Conservation (phyloP, 1,140 invertebrate species). For the Cephus cinctus region DNA sequence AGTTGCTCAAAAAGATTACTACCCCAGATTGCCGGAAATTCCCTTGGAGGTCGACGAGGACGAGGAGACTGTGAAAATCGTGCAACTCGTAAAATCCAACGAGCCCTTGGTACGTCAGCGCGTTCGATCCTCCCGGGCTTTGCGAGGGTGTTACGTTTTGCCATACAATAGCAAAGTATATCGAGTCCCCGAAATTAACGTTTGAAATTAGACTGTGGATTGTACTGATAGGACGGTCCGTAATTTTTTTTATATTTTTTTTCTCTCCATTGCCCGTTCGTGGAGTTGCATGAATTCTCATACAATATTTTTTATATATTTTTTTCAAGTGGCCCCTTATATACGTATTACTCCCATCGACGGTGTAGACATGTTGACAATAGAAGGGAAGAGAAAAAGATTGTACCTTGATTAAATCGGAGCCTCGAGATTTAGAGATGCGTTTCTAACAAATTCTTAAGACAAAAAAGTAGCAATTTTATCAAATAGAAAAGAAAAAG, state of each 20-base stretch:
- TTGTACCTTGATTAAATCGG: too few relatives aligned
- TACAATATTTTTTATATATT: too few relatives aligned
- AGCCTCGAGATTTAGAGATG: too few relatives aligned
- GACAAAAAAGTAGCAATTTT: too few relatives aligned
- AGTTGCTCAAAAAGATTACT: slow-evolving; percentile 93
- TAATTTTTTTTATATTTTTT: slow-evolving; percentile 22
- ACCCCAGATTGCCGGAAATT: slow-evolving; percentile 85
- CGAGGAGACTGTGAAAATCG: slow-evolving; percentile 95
- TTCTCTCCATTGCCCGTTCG: slow-evolving; percentile 20
- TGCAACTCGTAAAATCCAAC: slow-evolving; percentile 94
- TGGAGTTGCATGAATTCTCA: too few relatives aligned
- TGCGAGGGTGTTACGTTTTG: slow-evolving; percentile 31
- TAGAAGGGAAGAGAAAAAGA: too few relatives aligned
- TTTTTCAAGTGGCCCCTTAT: too few relatives aligned
- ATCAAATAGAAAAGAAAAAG: too few relatives aligned
- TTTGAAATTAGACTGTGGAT: slow-evolving; percentile 29
- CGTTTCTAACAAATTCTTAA: too few relatives aligned
- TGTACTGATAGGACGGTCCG: not conserved
- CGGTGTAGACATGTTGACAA: slow-evolving; percentile 23
- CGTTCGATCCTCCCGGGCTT: too few relatives aligned
- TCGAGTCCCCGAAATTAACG: slow-evolving; percentile 22
- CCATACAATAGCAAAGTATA: slow-evolving; percentile 27
- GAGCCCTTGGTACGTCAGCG: slow-evolving; percentile 92
- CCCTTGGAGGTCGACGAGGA: slow-evolving; percentile 87
- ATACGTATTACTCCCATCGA: too few relatives aligned